A percentile compares a stretch with the other conserved stretches of the same genome.
Conservation (phyloP, 2,888 invertebrate genomes). For the Cataglyphis livida region DNA sequence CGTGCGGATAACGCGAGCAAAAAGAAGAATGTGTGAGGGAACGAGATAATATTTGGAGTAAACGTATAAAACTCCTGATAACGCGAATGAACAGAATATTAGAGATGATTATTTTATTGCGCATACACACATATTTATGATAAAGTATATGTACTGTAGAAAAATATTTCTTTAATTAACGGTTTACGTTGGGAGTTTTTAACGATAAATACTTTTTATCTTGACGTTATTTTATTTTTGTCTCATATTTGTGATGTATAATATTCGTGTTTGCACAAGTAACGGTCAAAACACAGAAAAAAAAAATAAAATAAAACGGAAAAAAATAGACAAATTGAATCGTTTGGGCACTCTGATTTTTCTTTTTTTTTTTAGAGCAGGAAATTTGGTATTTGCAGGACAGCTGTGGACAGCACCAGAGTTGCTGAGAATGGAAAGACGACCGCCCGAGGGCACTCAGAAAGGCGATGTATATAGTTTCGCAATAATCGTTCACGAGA, state of each 20-base stretch:
- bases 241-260: constrained; percentile 1
- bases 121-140: background rate
- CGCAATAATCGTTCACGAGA: constrained; percentile 97
- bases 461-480: constrained; percentile 98
- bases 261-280: constrained; percentile 2
- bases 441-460: constrained; percentile 91
- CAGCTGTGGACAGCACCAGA: constrained; percentile 97
- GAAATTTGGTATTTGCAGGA: constrained; percentile 86
- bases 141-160: background rate
- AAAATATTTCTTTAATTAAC: constrained; percentile 5
- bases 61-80: background rate
- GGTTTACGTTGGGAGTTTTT: background rate
- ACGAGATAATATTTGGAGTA: constrained; percentile 23
- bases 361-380: constrained; percentile 15
- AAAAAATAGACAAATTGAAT: background rate
- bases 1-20: background rate
- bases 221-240: background rate
- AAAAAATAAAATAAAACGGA: background rate
- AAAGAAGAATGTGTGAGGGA: background rate
- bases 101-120: background rate
- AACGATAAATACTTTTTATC: constrained; percentile 17
- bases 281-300: background rate
- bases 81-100: background rate
- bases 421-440: constrained; percentile 89
- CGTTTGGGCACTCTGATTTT: background rate